Evolutionary conservation across 1,140 invertebrate species (phyloP).

Genomic region (Nasonia vitripennis): DNA sequence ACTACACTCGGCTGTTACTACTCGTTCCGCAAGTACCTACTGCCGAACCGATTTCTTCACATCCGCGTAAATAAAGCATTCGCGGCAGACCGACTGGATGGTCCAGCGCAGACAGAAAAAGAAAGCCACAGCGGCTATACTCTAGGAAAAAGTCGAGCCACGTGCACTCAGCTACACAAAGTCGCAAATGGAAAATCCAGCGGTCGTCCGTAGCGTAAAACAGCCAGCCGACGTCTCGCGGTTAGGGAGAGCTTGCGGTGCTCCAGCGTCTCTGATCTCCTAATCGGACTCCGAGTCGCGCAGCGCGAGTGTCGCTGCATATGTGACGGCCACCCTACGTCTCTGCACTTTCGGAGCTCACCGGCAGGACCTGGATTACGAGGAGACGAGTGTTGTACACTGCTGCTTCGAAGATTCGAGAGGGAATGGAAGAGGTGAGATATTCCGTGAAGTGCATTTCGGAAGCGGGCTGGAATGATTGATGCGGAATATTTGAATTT

Average conservation of each 20-base stretch:
- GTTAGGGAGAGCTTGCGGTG: conserved; percentile 15
- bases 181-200: conserved; percentile 36
- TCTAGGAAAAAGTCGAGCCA: background rate
- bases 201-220: background rate
- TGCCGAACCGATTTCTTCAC: background rate
- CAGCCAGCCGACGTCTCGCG: background rate
- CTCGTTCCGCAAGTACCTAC: too few relatives aligned
- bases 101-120: background rate
- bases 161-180: conserved; percentile 4
- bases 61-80: too few relatives aligned
- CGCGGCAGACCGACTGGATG: background rate
- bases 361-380: background rate
- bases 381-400: background rate
- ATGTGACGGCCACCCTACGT: background rate
- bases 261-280: background rate
- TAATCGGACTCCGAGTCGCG: conserved; percentile 17
- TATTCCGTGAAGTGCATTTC: too few relatives aligned
- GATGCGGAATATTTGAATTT: too few relatives aligned
- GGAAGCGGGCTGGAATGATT: too few relatives aligned
- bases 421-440: background rate
- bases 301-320: conserved; percentile 19
- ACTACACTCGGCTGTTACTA: too few relatives aligned
- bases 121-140: background rate
- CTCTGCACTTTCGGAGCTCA: background rate
- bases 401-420: background rate